A percentile compares a stretch with the other conserved stretches of the same genome.
phyloP scores from a whole-genome alignment of 2,888 invertebrate genomes.

The Athalia cordata region DNA sequence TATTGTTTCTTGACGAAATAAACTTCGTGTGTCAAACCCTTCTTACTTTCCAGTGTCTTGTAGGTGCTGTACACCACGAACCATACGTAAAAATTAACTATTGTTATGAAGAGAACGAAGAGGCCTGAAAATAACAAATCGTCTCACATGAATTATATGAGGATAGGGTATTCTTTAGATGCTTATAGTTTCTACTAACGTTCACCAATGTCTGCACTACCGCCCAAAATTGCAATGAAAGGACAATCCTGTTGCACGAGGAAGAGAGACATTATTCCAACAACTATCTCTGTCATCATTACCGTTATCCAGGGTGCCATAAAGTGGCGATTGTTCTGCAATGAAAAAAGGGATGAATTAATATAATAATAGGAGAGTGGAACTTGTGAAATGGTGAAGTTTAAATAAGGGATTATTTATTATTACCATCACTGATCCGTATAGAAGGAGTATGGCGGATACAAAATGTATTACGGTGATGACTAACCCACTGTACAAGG shows the following conservation, averaged over 20 bases:
- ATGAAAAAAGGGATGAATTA: conserved; percentile 21
- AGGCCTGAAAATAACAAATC: conserved; percentile 30
- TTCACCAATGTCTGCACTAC: conserved; percentile 63
- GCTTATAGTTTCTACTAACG: conserved; percentile 56
- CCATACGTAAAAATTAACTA: conserved; percentile 69
- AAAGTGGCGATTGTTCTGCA: conserved; percentile 70
- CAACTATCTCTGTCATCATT: conserved; percentile 68
- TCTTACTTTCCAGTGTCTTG: conserved; percentile 68
- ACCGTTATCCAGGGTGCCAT: conserved; percentile 73
- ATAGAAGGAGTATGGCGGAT: conserved; percentile 71
- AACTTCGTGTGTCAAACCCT: conserved; percentile 68
- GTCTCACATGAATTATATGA: neutral
- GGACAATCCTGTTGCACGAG: conserved; percentile 67
- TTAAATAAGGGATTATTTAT: neutral
- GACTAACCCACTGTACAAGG: conserved; percentile 71
- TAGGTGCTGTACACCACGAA: conserved; percentile 73
- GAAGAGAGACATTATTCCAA: conserved; percentile 69
- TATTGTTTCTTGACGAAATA: conserved; percentile 60
- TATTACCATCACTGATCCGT: conserved; percentile 72
- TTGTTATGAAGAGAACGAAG: conserved; percentile 55
- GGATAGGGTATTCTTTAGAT: neutral
- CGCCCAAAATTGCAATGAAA: conserved; percentile 65
- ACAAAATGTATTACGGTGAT: conserved; percentile 71
- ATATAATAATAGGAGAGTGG: neutral
- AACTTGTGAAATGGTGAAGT: neutral